Base-by-base conservation (phyloP, 2,888 invertebrate genomes). In the Vesta saturnalis region DNA sequence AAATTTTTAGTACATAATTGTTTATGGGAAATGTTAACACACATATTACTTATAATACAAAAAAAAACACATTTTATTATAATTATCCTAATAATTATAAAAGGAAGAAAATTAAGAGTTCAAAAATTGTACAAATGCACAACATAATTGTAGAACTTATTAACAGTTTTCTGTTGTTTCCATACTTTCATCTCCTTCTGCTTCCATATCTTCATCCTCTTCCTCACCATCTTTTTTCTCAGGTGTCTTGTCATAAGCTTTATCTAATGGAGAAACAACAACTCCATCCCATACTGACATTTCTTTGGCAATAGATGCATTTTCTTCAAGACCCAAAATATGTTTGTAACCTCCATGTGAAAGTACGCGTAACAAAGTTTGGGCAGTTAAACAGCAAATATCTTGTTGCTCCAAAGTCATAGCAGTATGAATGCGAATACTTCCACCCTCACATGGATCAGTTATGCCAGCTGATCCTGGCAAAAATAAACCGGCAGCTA, bases 221-320 rank as follows among this genome's bases (percentile, higher is more conserved):
- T 88, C 89, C 73, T 90, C 89, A 10, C 90, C 91, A 49, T 94
- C 93, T 23, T 92, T 91, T 60, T 92, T 90, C 76, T 94, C 94
- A 21, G 89, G 88, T 0, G 91, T 90, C 78, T 92, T 92, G 75
- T 94, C 95, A 83, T 97, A 98, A 0, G 97, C 97, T 71, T 94
- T 92, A 70, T 96, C 96, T n/a, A 97, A 86, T 0, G 98, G 97
- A 0, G 96, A 95, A 0, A 99, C 96, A 0, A 97, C 96, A 1
- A 98, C 96, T 0, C 97, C 97, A 79, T 97, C 94, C 96, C 97
- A 97, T 15, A 97, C 95, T 0, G 96, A 95, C 91, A 97, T 96
- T 85, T 97, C 96, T 0, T 92, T 86, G 10, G 85, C 86, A 72
- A 88, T 86, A 46, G 85, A 85, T 0, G 86, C 84, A 74, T 85